Evolutionary conservation across 2,888 invertebrate species (phyloP).

Genomic region (Octonoba sinensis): DNA sequence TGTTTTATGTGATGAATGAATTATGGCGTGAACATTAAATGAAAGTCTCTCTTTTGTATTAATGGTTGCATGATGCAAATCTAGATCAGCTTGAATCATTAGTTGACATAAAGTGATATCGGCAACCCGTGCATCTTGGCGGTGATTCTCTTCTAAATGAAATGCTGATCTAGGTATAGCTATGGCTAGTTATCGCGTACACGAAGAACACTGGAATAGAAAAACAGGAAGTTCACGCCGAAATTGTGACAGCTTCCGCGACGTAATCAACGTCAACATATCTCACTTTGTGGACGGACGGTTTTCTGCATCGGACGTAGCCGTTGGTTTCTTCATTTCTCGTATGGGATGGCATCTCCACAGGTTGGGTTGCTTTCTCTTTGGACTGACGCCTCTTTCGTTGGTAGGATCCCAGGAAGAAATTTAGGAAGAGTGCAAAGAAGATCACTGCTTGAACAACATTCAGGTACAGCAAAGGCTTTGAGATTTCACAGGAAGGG

Average conservation of each 20-base stretch:
- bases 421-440: constrained; percentile 72
- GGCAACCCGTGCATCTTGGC: too few species aligned
- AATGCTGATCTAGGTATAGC: constrained; percentile 15
- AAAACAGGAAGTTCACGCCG: constrained; percentile 22
- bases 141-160: too few species aligned
- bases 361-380: neutral
- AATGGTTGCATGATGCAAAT: too few species aligned
- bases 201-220: neutral
- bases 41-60: too few species aligned
- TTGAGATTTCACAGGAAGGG: constrained; percentile 51
- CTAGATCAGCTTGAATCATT: too few species aligned
- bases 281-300: constrained; percentile 50
- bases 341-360: neutral
- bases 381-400: constrained; percentile 25
- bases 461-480: constrained; percentile 42
- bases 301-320: constrained; percentile 25
- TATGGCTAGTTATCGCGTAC: constrained; percentile 15
- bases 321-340: constrained; percentile 12
- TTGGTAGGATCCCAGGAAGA: constrained; percentile 71
- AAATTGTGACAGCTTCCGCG: constrained; percentile 53
- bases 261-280: constrained; percentile 55
- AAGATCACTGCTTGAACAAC: constrained; percentile 72
- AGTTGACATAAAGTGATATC: too few species aligned
- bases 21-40: too few species aligned
- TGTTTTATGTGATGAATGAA: too few species aligned